These are phyloP conservation scores for Datnioides undecimradiatus DNA, from an alignment of 2,113 vertebrate genomes.

Conservation along the genomic window DNA sequence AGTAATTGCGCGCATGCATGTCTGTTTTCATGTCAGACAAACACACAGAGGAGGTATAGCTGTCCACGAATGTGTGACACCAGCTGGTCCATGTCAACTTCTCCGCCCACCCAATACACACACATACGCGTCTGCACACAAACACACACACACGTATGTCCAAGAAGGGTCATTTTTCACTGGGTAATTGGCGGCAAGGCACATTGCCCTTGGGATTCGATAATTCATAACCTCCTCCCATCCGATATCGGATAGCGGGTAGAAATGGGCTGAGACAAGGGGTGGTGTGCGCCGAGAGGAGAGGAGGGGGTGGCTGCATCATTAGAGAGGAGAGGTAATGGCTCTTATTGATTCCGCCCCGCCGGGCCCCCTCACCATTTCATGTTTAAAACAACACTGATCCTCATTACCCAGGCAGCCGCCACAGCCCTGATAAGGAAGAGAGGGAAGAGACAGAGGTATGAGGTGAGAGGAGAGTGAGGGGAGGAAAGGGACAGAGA, in stretches of 20 bases:
- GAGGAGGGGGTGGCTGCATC: constrained; percentile 67
- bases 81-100: constrained; percentile 72
- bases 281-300: constrained; percentile 47
- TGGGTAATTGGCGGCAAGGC: constrained; percentile 82
- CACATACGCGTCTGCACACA: constrained; percentile 25
- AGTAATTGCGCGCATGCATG: not conserved
- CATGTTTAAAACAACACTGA: constrained; percentile 89
- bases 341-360: constrained; percentile 84
- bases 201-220: constrained; percentile 84
- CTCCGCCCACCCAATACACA: constrained; percentile 40
- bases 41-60: constrained; percentile 23
- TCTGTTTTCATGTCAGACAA: not conserved
- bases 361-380: constrained; percentile 80
- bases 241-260: constrained; percentile 81
- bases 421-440: constrained; percentile 65
- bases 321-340: constrained; percentile 86
- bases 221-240: constrained; percentile 87
- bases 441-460: constrained; percentile 49
- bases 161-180: constrained; percentile 81
- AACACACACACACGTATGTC: constrained; percentile 43
- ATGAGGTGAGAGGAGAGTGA: constrained; percentile 34
- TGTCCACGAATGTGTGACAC: constrained; percentile 58
- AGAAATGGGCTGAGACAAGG: constrained; percentile 82
- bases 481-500: constrained; percentile 2
- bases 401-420: constrained; percentile 84